Evolutionary conservation across 2,888 invertebrate species (phyloP).

Genomic region (Hermodice carunculata): DNA sequence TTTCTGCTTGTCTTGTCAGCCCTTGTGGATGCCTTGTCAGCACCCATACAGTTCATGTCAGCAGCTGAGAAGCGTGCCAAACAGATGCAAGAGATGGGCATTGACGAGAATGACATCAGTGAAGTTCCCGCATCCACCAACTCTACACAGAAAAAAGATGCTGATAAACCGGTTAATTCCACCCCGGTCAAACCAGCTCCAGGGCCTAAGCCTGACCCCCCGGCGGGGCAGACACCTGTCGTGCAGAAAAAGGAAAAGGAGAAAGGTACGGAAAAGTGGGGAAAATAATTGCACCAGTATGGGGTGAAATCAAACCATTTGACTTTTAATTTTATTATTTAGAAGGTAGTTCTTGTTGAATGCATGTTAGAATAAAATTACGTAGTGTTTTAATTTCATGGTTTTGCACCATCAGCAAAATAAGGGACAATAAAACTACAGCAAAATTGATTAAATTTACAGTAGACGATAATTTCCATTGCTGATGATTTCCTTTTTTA

Average conservation of each 20-base stretch:
- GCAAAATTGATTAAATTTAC: too few species aligned
- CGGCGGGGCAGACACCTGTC: not conserved
- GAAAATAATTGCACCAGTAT: too few species aligned
- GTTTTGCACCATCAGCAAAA: too few species aligned
- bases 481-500: slow-evolving; percentile 3
- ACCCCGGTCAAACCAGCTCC: not conserved
- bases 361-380: too few species aligned
- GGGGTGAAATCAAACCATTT: too few species aligned
- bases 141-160: not conserved
- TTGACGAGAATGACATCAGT: slow-evolving; percentile 71
- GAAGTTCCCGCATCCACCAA: slow-evolving; percentile 51
- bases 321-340: too few species aligned
- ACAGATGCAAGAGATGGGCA: slow-evolving; percentile 96
- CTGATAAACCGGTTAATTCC: not conserved
- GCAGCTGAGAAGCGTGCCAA: slow-evolving; percentile 76
- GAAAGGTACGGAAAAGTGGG: slow-evolving; percentile 8
- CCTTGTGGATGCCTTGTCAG: slow-evolving; percentile 97
- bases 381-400: too few species aligned
- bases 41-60: slow-evolving; percentile 85
- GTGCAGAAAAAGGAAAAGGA: not conserved
- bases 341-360: too few species aligned
- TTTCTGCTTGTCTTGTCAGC: slow-evolving; percentile 74
- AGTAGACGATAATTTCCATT: too few species aligned
- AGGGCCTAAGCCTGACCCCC: not conserved
- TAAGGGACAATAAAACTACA: too few species aligned